Evolutionary conservation across 2,797 vertebrate genomes (phyloP).

Genomic region (Centroberyx gerrardi): DNA sequence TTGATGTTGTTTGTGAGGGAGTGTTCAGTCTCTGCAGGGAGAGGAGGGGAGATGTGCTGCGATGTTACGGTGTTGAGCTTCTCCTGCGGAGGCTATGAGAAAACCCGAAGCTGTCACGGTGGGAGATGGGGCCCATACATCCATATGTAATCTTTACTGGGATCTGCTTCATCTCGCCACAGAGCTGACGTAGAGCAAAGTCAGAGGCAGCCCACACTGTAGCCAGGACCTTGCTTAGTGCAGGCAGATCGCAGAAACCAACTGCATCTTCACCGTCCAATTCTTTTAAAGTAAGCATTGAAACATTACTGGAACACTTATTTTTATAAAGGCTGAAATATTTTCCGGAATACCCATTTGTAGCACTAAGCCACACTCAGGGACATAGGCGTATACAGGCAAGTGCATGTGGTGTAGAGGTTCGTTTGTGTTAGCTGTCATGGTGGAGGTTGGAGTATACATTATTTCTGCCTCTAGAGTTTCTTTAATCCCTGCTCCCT

Average conservation of each 20-base stretch:
- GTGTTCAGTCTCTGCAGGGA: slow-evolving; percentile 31
- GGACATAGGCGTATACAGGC: background rate
- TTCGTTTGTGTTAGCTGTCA: background rate
- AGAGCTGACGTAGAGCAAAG: background rate
- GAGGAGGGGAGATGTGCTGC: slow-evolving; percentile 13
- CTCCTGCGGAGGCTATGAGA: slow-evolving; percentile 26
- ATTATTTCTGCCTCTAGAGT: background rate
- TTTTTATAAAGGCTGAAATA: too few species aligned
- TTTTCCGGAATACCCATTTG: background rate
- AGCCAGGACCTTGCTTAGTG: background rate
- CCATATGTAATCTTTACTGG: slow-evolving; percentile 39
- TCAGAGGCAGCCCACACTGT: background rate
- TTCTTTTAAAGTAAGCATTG: too few species aligned
- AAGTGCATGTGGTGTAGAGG: background rate
- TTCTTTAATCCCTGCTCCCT: background rate
- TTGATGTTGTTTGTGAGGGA: slow-evolving; percentile 47
- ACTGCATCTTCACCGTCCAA: background rate
- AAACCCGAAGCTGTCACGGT: slow-evolving; percentile 29
- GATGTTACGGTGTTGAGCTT: slow-evolving; percentile 12
- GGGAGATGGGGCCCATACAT: slow-evolving; percentile 12
- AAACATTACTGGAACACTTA: too few species aligned
- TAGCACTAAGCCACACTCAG: background rate
- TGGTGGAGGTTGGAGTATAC: background rate
- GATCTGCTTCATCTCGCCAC: slow-evolving; percentile 12
- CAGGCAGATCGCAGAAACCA: background rate